A percentile compares a stretch with the other conserved stretches of the same genome.
phyloP scores from a whole-genome alignment of 2,797 vertebrate species.

The Melopsittacus undulatus region DNA sequence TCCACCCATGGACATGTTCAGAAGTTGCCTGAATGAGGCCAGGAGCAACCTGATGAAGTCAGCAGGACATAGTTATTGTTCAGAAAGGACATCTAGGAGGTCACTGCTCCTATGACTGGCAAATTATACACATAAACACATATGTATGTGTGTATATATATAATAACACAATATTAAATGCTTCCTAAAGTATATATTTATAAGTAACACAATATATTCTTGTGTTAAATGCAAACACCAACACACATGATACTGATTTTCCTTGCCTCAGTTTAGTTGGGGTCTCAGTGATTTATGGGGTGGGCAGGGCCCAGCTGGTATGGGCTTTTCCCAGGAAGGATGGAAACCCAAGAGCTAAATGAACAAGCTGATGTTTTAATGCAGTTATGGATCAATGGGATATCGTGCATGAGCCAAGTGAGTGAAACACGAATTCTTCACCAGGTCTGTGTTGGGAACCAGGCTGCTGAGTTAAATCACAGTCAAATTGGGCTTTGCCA shows the following conservation, averaged over 20 bases:
- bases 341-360: neutral
- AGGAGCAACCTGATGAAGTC: neutral
- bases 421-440: neutral
- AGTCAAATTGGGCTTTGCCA: neutral
- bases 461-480: no score
- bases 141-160: no score
- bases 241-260: neutral
- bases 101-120: neutral
- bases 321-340: neutral
- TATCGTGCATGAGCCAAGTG: rapidly evolving
- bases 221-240: neutral
- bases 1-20: neutral
- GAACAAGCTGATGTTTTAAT: neutral
- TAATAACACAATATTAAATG: neutral
- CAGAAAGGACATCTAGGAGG: neutral
- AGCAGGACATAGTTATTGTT: rapidly evolving
- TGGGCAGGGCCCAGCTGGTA: no score
- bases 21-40: neutral
- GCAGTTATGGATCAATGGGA: neutral
- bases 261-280: neutral
- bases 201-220: neutral
- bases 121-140: neutral
- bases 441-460: neutral
- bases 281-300: neutral
- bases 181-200: neutral